Base-by-base conservation (phyloP, 2,113 vertebrate species). In the Herpetotheres cachinnans region DNA sequence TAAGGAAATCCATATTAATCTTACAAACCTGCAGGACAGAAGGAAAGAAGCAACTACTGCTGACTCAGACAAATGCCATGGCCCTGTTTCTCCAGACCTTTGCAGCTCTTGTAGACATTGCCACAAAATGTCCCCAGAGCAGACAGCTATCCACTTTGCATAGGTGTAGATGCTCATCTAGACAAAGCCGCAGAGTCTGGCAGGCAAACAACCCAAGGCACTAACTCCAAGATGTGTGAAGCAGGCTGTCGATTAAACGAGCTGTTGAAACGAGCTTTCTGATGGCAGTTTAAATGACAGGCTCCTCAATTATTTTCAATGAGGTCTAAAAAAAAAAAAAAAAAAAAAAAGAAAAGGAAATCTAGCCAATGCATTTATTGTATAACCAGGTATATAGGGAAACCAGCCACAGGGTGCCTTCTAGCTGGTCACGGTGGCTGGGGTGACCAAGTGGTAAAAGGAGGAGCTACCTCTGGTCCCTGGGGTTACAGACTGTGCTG, bases 1-100 rank as follows among this genome's bases (percentile, higher is more conserved):
- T 88, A 56, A 95, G 50, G 74, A 91, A 94, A 92, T 62, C 59
- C 22, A 16, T 80, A 94, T 83, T 83, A 82, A 94, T 96, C 78
- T 67, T 73, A 82, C n/a, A 87, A 70, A 94, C 42, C n/a, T 91
- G 36, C 27, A 84, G 72, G 76, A 93, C 62, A 55, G 46, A 77
- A 92, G 61, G 85, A 72, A 61, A 91, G 18, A 83, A 36, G 46
- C 36, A 95, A 38, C 73, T 58, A 42, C 44, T 88, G 56, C 78
- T 93, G 70, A 42, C 50, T 93, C 67, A 55, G 49, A 55, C 21
- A 52, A 14, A 24, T 36, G 24, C 29, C 32, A 30, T 1, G 20
- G 16, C 46, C 58, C 32, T 8, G 6, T 30, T 82, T 74, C 49
- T 93, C 62, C 66, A 86, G 66, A 62, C 46, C 46, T 80, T 58